phyloP scores from a whole-genome alignment of 1,140 invertebrate species.

The Pogonomyrmex barbatus region DNA sequence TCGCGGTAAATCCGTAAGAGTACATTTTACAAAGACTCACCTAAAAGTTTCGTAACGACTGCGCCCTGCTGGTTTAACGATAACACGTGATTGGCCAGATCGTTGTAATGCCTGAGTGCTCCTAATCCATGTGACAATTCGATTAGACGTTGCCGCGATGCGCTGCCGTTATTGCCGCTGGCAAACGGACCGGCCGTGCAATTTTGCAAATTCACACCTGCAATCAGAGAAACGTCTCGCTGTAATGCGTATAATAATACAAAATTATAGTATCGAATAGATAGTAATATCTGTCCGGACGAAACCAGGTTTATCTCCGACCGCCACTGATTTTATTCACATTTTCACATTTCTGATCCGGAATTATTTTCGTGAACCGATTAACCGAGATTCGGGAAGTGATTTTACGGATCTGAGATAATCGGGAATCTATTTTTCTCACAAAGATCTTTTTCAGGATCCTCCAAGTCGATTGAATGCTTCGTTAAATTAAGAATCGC shows the following conservation, averaged over 20 bases:
- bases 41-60: slow-evolving; percentile 90
- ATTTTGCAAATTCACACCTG: slow-evolving; percentile 83
- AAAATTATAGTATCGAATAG: background rate
- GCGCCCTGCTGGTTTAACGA: slow-evolving; percentile 90
- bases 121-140: slow-evolving; percentile 88
- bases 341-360: background rate
- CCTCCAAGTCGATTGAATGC: slow-evolving; percentile 4
- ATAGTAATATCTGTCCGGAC: background rate
- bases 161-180: slow-evolving; percentile 78
- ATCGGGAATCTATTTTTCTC: slow-evolving; percentile 32
- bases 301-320: background rate
- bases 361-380: background rate
- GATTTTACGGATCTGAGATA: slow-evolving; percentile 20
- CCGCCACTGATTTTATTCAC: background rate
- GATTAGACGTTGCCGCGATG: slow-evolving; percentile 87
- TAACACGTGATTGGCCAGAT: slow-evolving; percentile 90
- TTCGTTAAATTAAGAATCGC: slow-evolving; percentile 56
- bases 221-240: slow-evolving; percentile 46
- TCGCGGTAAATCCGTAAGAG: background rate
- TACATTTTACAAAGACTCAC: slow-evolving; percentile 80
- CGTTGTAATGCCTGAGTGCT: slow-evolving; percentile 89
- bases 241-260: slow-evolving; percentile 10
- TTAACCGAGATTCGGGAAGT: slow-evolving; percentile 27
- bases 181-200: slow-evolving; percentile 82
- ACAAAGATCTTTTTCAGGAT: slow-evolving; percentile 25